phyloP scores from a whole-genome alignment of 2,797 vertebrate species.

The Pelobates cultripes region DNA sequence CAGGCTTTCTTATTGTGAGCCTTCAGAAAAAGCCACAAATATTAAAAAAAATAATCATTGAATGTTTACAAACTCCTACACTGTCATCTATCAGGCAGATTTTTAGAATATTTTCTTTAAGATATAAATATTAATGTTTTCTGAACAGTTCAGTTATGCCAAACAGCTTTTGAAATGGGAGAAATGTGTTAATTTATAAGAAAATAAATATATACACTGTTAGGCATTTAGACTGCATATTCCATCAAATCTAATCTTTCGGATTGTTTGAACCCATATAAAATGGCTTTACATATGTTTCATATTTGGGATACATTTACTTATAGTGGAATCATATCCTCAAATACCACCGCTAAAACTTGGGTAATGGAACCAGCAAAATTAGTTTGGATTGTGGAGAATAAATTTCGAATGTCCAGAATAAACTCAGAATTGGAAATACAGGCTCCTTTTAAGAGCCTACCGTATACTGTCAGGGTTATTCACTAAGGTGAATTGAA shows the following conservation, averaged over 20 bases:
- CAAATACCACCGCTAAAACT: too few species aligned
- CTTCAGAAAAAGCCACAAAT: constrained; percentile 40
- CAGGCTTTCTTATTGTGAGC: constrained; percentile 32
- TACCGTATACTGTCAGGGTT: too few species aligned
- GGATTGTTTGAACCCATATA: too few species aligned
- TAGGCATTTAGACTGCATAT: neutral
- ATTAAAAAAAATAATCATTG: constrained; percentile 39
- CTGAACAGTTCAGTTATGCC: constrained; percentile 7
- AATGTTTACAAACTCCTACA: constrained; percentile 32
- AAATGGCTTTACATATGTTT: too few species aligned
- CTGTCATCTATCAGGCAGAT: constrained; percentile 15
- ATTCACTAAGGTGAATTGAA: too few species aligned
- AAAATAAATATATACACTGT: constrained; percentile 12
- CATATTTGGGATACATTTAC: too few species aligned
- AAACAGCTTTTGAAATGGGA: constrained; percentile 15
- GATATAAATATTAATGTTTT: constrained; percentile 53
- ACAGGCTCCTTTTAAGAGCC: too few species aligned
- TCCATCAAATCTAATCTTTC: neutral
- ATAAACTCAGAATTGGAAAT: too few species aligned
- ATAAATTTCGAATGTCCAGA: too few species aligned
- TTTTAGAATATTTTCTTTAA: constrained; percentile 30
- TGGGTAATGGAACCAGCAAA: too few species aligned
- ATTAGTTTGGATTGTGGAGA: too few species aligned
- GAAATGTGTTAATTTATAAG: constrained; percentile 18
- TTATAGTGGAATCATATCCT: too few species aligned